phyloP scores from a whole-genome alignment of 2,888 invertebrate genomes.

The Pheosia gnoma region DNA sequence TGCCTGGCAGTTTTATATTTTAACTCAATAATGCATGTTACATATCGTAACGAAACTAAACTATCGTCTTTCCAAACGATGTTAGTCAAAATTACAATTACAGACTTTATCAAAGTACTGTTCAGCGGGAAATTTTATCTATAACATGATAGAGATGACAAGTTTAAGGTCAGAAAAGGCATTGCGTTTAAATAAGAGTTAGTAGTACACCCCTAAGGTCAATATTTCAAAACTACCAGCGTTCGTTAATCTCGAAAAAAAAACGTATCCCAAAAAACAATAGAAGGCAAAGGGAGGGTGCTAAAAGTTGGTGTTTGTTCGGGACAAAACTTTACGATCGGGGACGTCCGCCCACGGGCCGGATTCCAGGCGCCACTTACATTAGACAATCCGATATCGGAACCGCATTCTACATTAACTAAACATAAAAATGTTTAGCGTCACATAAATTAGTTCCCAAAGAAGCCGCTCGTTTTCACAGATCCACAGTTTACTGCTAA shows the following conservation, averaged over 20 bases:
- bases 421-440: constrained; percentile 79
- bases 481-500: constrained; percentile 77
- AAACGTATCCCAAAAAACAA: constrained; percentile 74
- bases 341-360: constrained; percentile 67
- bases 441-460: constrained; percentile 78
- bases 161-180: too few species aligned
- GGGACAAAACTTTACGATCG: constrained; percentile 73
- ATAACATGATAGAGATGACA: too few species aligned
- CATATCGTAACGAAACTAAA: too few species aligned
- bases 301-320: constrained; percentile 75
- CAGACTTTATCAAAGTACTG: too few species aligned
- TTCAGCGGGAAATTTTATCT: too few species aligned
- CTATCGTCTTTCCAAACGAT: too few species aligned
- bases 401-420: constrained; percentile 75
- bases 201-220: constrained; percentile 26
- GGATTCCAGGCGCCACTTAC: constrained; percentile 77
- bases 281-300: constrained; percentile 52
- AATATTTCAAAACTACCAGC: constrained; percentile 67
- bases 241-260: constrained; percentile 67
- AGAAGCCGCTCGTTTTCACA: constrained; percentile 76
- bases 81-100: too few species aligned
- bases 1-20: too few species aligned
- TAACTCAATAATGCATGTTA: too few species aligned
- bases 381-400: constrained; percentile 78
- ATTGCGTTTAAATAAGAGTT: too few species aligned